Base-by-base conservation (phyloP, 2,797 vertebrate genomes). In the Eremophila alpestris region DNA sequence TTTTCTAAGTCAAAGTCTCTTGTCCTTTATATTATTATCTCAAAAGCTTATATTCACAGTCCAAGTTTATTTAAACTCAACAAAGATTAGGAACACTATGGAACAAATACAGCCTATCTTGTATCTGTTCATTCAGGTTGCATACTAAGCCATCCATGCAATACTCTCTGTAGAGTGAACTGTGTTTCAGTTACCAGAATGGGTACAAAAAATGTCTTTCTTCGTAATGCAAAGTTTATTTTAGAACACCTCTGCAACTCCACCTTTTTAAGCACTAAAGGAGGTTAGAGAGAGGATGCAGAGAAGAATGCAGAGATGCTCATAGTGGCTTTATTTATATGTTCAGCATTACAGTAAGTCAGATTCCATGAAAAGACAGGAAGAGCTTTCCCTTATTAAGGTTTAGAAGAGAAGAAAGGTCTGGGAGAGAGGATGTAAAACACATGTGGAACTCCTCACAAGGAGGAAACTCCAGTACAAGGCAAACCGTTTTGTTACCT, bases 271-370 rank as follows among this genome's bases (percentile, higher is more conserved):
- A 80, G 16, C 23, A 36, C 49, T 88, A 8, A 43, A 46, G 32
- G 58, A 46, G 29, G 34, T 34, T 59, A 77, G 14, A 76, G 54
- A 51, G 1, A 90, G 18, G 29, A 85, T 9, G 16, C 48, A 65
- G 48, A 45, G 11, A 17, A 59, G 41, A 71, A 87, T 1, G 7
- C 15, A 88, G 45, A 81, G 16, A 32, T 24, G 30, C 20, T 68
- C 0, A 0, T 0, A 64, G 16, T 2, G 19, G 30, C 20, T 77
- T 87, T 43, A 40, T 58, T 69, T 65, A 36, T 11, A 43, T 0
- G 1, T 40, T 76, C 10, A 40, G 6, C 36, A 79, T 41, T 43
- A 82, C 87, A 71, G 24, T 22, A 22, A 80, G 32, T 40, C 64
- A 65, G 30, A 55, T 55, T 29, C 34, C 19, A 40, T 11, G 24